A percentile compares a stretch with the other conserved stretches of the same genome.
Evolutionary conservation across 2,113 vertebrate species (phyloP).

Genomic region (Zosterops borbonicus): DNA sequence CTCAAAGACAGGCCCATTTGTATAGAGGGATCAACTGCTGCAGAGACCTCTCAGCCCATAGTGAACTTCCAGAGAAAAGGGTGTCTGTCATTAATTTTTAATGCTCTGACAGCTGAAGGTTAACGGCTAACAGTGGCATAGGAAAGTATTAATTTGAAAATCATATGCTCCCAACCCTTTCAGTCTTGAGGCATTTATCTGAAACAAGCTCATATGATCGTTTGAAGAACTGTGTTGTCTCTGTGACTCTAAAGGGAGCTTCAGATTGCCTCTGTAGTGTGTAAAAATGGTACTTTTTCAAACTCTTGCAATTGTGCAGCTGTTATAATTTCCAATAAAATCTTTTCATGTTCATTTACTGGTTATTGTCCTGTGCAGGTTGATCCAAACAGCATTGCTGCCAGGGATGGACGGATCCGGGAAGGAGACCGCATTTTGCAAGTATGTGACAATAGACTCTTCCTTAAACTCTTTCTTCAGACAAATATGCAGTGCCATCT

Average conservation of each 20-base stretch:
- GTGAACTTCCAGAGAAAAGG: neutral
- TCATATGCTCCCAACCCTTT: neutral
- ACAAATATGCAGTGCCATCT: neutral
- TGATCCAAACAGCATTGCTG: conserved; percentile 93
- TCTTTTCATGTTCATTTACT: neutral
- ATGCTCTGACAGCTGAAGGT: neutral
- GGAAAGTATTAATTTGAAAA: conserved; percentile 27
- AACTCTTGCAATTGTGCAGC: neutral
- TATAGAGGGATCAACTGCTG: neutral
- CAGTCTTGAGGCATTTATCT: neutral
- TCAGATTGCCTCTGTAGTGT: neutral
- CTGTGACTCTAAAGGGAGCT: neutral
- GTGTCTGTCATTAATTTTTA: neutral
- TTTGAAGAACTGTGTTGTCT: neutral
- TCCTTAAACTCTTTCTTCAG: neutral
- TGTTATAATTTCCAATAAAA: neutral
- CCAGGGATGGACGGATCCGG: conserved; percentile 90
- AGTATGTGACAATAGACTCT: conserved; percentile 71
- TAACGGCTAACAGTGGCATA: neutral
- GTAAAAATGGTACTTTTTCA: neutral
- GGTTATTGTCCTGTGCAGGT: conserved; percentile 73
- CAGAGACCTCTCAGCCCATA: neutral
- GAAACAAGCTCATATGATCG: neutral
- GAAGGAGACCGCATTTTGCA: conserved; percentile 97
- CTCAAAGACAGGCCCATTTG: neutral